These are phyloP conservation scores for Eudemis profundana DNA, from an alignment of 2,888 invertebrate genomes.

Conservation along the genomic window DNA sequence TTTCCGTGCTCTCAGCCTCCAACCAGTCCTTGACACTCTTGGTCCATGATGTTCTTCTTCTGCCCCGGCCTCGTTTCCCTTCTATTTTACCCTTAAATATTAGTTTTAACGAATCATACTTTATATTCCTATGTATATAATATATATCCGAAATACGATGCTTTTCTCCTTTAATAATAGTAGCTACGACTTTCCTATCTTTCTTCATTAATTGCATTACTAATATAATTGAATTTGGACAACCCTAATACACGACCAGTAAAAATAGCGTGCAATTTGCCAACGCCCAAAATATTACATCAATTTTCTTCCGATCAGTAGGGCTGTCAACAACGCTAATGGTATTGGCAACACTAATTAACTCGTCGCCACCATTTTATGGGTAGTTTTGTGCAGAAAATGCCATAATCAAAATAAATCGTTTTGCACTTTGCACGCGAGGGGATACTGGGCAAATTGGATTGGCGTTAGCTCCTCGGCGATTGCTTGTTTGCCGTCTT, in stretches of 20 bases:
- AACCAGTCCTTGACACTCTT: too few species aligned
- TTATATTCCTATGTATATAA: too few species aligned
- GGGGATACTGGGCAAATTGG: conserved; percentile 75
- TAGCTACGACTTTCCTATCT: too few species aligned
- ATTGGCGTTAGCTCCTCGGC: conserved; percentile 58
- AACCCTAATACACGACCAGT: conserved; percentile 26
- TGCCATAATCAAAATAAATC: conserved; percentile 83
- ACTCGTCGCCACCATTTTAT: conserved; percentile 81
- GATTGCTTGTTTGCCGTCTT: conserved; percentile 17
- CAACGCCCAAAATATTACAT: conserved; percentile 72
- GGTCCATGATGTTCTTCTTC: too few species aligned
- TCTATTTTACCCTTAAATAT: too few species aligned
- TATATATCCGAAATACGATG: too few species aligned
- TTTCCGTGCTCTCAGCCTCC: too few species aligned
- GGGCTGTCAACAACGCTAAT: conserved; percentile 79
- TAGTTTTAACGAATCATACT: too few species aligned
- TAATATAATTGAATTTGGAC: conserved; percentile 3
- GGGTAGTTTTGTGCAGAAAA: conserved; percentile 75
- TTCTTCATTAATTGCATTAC: too few species aligned
- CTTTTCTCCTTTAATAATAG: too few species aligned
- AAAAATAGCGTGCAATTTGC: conserved; percentile 60
- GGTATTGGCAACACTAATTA: conserved; percentile 83
- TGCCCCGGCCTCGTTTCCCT: too few species aligned
- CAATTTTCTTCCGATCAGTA: conserved; percentile 68
- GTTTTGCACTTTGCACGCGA: conserved; percentile 75